phyloP scores from a whole-genome alignment of 2,797 vertebrate species.

The Synanceia verrucosa region DNA sequence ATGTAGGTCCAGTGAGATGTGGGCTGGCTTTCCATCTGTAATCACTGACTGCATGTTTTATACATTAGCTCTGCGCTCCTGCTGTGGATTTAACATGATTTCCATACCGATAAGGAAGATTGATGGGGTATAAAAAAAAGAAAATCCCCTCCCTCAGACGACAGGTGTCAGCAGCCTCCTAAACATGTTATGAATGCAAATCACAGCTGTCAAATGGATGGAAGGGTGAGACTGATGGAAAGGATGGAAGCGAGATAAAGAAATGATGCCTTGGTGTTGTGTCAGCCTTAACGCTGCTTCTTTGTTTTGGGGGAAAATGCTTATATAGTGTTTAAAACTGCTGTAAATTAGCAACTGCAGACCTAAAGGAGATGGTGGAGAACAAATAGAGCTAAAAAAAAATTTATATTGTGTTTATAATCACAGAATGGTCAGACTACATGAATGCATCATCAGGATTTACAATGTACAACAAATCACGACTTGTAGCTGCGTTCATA shows the following conservation, averaged over 20 bases:
- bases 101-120: constrained; percentile 43
- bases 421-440: not conserved
- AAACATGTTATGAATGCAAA: constrained; percentile 46
- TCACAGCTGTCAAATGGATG: not conserved
- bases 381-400: not conserved
- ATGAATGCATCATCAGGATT: not conserved
- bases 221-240: not conserved
- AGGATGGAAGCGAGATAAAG: not conserved
- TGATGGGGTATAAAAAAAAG: constrained; percentile 18
- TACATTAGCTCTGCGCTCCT: constrained; percentile 28
- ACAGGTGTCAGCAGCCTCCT: constrained; percentile 30
- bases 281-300: not conserved
- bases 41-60: constrained; percentile 60
- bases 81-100: constrained; percentile 15
- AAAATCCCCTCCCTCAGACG: constrained; percentile 2
- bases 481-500: not conserved
- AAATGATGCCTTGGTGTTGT: not conserved
- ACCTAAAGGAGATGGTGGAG: not conserved
- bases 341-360: not conserved
- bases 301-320: not conserved
- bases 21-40: constrained; percentile 26
- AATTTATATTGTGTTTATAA: not conserved
- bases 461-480: not conserved
- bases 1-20: constrained; percentile 9
- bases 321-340: not conserved